These are phyloP conservation scores for Myodes glareolus DNA, from an alignment of 2,113 vertebrate genomes.

Conservation along the genomic window DNA sequence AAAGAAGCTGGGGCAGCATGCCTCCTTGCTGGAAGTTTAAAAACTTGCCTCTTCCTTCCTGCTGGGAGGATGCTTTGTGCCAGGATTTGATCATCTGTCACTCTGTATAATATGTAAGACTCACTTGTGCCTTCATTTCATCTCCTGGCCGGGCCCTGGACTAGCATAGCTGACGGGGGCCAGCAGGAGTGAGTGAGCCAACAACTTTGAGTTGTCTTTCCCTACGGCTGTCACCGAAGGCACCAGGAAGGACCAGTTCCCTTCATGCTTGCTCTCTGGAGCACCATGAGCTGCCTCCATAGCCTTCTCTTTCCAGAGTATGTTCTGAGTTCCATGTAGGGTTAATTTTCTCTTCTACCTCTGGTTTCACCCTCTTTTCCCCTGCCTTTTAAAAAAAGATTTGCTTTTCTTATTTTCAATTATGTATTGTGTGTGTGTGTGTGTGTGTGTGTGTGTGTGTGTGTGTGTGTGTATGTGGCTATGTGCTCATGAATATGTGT, in stretches of 20 bases:
- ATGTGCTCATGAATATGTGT: neutral
- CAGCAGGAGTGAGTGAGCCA: neutral
- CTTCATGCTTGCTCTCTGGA: neutral
- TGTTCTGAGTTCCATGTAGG: neutral
- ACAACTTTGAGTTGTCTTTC: neutral
- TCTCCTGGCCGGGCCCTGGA: neutral
- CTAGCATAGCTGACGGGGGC: neutral
- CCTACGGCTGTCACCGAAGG: neutral
- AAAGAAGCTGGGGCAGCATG: neutral
- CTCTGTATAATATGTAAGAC: neutral
- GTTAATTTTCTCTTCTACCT: neutral
- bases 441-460: neutral
- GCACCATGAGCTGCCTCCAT: neutral
- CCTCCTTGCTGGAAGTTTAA: constrained; percentile 35
- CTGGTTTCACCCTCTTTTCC: too few relatives aligned
- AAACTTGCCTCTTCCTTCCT: neutral
- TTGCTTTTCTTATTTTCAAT: neutral
- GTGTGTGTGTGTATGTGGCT: neutral
- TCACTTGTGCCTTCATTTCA: neutral
- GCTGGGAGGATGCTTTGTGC: neutral
- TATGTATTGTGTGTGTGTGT: neutral
- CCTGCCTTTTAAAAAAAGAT: neutral
- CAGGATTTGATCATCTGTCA: neutral
- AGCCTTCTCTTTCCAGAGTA: neutral
- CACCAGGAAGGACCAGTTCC: neutral